Conservation (phyloP, 2,113 vertebrate genomes). For the Epinephelus lanceolatus region DNA sequence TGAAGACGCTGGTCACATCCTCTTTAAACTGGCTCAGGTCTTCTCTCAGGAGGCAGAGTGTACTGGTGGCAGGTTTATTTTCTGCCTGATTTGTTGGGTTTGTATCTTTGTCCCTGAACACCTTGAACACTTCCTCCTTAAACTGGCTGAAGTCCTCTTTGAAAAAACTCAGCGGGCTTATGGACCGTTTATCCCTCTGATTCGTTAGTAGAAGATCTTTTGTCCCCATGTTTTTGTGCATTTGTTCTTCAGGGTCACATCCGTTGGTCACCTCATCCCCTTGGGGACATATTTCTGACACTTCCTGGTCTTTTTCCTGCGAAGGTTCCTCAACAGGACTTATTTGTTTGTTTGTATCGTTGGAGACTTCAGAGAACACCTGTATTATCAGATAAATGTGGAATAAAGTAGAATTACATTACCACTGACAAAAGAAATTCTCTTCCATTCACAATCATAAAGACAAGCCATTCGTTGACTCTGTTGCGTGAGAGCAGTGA, state of each 20-base stretch:
- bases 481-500: not conserved
- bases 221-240: not conserved
- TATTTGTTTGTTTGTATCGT: slow-evolving; percentile 14
- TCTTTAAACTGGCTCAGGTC: slow-evolving; percentile 47
- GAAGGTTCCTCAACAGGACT: slow-evolving; percentile 9
- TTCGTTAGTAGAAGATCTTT: not conserved
- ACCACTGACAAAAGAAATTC: not conserved
- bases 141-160: slow-evolving; percentile 63
- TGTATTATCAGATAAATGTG: not conserved
- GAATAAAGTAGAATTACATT: not conserved
- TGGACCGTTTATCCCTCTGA: not conserved
- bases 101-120: slow-evolving; percentile 52
- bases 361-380: slow-evolving; percentile 5
- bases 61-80: not conserved
- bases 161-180: slow-evolving; percentile 41
- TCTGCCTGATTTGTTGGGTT: not conserved
- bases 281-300: not conserved
- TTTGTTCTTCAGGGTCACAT: not conserved
- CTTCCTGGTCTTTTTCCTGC: not conserved
- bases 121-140: slow-evolving; percentile 42
- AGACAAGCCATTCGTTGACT: not conserved
- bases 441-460: not conserved
- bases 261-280: not conserved
- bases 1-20: slow-evolving; percentile 38
- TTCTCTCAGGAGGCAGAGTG: not conserved